Percentiles rank a stretch among this genome's conserved stretches.
Conservation (phyloP, 2,888 invertebrate genomes). For the Eupithecia dodoneata region DNA sequence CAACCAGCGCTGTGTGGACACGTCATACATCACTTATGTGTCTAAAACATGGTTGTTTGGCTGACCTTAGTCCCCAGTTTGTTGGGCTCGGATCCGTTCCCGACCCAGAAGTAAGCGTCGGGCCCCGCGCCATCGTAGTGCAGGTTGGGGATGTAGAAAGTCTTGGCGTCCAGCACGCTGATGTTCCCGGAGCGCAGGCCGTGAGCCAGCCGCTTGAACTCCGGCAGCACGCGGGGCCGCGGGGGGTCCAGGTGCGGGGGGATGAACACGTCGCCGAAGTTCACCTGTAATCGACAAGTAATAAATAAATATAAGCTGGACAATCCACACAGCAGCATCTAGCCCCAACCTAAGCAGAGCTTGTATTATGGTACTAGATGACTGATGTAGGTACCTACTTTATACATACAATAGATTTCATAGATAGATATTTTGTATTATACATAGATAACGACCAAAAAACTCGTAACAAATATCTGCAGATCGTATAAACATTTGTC, state of each 20-base stretch:
- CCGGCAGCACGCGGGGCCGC: conserved; percentile 91
- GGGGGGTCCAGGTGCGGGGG: conserved; percentile 91
- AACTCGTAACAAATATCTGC: too few relatives aligned
- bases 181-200: conserved; percentile 95
- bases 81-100: conserved; percentile 92
- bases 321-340: neutral
- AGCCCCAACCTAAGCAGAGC: neutral
- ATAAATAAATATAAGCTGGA: neutral
- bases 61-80: conserved; percentile 90
- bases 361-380: too few relatives aligned
- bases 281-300: conserved; percentile 85
- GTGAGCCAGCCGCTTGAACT: conserved; percentile 94
- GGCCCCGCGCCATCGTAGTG: conserved; percentile 97
- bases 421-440: too few relatives aligned
- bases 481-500: too few relatives aligned
- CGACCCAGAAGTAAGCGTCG: conserved; percentile 98
- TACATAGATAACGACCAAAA: too few relatives aligned
- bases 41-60: too few relatives aligned
- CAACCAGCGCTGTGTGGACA: too few relatives aligned
- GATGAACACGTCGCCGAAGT: conserved; percentile 94
- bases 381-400: too few relatives aligned
- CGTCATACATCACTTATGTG: too few relatives aligned
- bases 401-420: too few relatives aligned
- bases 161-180: conserved; percentile 95
- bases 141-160: conserved; percentile 95